These are phyloP conservation scores for Falco rusticolus DNA, from an alignment of 2,797 vertebrate genomes.

Conservation along the genomic window DNA sequence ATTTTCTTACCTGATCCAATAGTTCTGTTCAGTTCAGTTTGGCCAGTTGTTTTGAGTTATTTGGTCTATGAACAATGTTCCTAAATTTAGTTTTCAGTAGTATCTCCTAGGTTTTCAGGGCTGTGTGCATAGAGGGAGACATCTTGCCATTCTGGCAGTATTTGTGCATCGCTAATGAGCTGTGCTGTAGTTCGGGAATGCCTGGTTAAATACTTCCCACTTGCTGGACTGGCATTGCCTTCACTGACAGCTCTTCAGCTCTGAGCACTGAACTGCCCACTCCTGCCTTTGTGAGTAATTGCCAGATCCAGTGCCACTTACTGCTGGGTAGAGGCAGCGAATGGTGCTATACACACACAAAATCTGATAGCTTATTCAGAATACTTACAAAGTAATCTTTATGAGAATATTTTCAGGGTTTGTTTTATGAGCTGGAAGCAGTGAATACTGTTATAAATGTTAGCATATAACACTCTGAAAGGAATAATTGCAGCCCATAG, in stretches of 20 bases:
- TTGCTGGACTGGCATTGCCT: not conserved
- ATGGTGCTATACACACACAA: not conserved
- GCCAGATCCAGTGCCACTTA: not conserved
- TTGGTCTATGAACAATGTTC: not conserved
- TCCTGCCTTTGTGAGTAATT: not conserved
- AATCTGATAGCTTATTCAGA: not conserved
- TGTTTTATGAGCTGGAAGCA: constrained; percentile 30
- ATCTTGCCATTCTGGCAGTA: not conserved
- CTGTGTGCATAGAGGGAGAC: not conserved
- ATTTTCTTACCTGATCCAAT: not conserved
- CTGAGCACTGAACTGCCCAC: not conserved
- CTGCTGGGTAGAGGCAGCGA: not conserved
- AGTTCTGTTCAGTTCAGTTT: not conserved
- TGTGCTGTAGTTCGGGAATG: fast-evolving
- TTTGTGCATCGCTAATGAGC: not conserved
- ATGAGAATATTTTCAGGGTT: not conserved
- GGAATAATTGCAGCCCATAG: constrained; percentile 52
- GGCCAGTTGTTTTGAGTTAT: not conserved
- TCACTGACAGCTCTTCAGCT: not conserved
- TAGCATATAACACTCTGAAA: constrained; percentile 16
- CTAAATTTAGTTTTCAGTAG: not conserved
- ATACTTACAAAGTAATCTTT: constrained; percentile 1
- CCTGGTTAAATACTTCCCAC: not conserved
- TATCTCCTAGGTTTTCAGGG: not conserved
- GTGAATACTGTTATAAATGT: not conserved